Conservation (phyloP, 2,888 invertebrate genomes). For the Miltochrista miniata region DNA sequence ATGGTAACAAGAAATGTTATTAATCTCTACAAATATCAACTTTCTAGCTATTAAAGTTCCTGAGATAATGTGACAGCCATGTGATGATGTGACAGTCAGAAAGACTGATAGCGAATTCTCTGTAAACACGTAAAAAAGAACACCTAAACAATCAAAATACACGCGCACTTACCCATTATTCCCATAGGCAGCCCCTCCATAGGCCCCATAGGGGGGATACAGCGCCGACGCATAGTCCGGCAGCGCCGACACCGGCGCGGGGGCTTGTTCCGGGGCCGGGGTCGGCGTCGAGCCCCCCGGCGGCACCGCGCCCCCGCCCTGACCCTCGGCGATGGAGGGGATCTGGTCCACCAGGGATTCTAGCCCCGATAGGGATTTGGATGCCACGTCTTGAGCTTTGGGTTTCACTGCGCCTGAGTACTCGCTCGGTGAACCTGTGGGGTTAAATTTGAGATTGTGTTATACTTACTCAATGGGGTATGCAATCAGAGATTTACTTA, state of each 20-base stretch:
- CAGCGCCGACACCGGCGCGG: constrained; percentile 47
- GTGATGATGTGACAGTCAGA: too few species aligned
- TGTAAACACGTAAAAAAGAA: too few species aligned
- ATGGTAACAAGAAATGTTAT: too few species aligned
- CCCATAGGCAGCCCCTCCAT: constrained; percentile 59
- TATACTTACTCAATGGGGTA: not conserved
- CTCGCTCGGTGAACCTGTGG: constrained; percentile 66
- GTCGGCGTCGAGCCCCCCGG: constrained; percentile 30
- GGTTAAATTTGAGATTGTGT: not conserved
- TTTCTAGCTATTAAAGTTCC: too few species aligned
- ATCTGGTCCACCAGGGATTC: constrained; percentile 96
- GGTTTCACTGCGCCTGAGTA: constrained; percentile 74
- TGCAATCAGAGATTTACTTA: too few species aligned
- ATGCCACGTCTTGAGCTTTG: constrained; percentile 89
- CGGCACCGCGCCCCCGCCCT: constrained; percentile 39
- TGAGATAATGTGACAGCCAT: too few species aligned
- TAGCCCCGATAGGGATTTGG: constrained; percentile 92
- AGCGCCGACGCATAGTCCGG: constrained; percentile 60
- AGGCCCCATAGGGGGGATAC: constrained; percentile 68
- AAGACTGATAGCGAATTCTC: too few species aligned
- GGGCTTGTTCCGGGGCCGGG: constrained; percentile 33
- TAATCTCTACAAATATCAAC: too few species aligned
- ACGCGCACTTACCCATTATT: constrained; percentile 72
- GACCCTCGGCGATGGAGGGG: constrained; percentile 92
- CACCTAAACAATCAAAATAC: too few species aligned